These are phyloP conservation scores for Bombus impatiens DNA, from an alignment of 1,140 invertebrate genomes.

Conservation along the genomic window DNA sequence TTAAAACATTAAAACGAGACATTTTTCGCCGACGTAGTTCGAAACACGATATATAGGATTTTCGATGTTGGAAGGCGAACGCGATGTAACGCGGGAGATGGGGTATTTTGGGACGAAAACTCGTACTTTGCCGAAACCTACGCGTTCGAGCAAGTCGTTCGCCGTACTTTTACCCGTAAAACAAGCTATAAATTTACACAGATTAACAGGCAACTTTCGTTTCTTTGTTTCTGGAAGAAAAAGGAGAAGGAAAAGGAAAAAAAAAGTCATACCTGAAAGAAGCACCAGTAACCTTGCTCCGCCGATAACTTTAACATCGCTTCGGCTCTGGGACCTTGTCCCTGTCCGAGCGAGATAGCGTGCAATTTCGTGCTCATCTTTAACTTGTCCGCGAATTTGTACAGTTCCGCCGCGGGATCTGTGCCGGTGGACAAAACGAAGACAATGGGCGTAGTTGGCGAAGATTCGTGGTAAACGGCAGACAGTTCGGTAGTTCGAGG, in stretches of 20 bases:
- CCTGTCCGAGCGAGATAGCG: constrained; percentile 88
- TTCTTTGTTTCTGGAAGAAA: no score
- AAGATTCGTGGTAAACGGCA: constrained; percentile 86
- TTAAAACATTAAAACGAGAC: no score
- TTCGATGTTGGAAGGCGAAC: no score
- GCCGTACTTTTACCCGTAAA: no score
- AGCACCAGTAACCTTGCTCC: constrained; percentile 86
- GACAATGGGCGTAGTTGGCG: constrained; percentile 85
- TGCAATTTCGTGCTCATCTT: constrained; percentile 84
- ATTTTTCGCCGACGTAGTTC: no score
- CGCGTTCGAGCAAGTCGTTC: no score
- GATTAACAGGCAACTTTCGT: no score
- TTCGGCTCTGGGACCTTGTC: constrained; percentile 87
- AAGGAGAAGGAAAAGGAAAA: accelerated
- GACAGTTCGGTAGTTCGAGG: constrained; percentile 86
- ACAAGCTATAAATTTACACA: no score
- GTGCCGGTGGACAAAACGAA: constrained; percentile 89
- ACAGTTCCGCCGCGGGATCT: constrained; percentile 86
- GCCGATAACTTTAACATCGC: constrained; percentile 84
- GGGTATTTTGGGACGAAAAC: no score
- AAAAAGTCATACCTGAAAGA: constrained; percentile 81
- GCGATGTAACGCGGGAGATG: no score
- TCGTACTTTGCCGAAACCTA: no score
- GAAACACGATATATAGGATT: no score
- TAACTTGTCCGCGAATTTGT: constrained; percentile 86